Evolutionary conservation across 2,113 vertebrate genomes (phyloP).

Genomic region (Clarias magur): DNA sequence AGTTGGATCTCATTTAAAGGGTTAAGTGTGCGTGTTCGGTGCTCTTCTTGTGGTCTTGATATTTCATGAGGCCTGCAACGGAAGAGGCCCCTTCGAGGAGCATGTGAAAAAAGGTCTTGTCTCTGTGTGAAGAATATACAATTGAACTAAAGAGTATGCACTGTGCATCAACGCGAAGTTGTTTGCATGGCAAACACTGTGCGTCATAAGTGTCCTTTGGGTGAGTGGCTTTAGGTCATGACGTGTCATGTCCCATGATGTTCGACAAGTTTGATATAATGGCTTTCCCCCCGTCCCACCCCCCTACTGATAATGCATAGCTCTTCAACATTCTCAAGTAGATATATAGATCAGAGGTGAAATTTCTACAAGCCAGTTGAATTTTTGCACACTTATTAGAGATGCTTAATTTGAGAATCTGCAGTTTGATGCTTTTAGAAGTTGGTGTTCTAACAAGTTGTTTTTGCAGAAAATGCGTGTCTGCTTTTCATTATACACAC

Average conservation of each 20-base stretch:
- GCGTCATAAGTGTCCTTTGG: not conserved
- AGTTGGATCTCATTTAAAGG: slow-evolving; percentile 38
- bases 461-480: slow-evolving; percentile 28
- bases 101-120: slow-evolving; percentile 13
- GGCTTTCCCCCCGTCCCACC: too few species aligned
- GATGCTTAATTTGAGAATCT: not conserved
- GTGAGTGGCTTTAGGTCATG: not conserved
- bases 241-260: not conserved
- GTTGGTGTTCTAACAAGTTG: slow-evolving; percentile 6
- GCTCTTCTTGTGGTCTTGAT: slow-evolving; percentile 42
- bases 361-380: not conserved
- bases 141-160: not conserved
- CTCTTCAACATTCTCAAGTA: not conserved
- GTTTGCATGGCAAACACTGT: slow-evolving; percentile 39
- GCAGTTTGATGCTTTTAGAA: not conserved
- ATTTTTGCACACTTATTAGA: not conserved
- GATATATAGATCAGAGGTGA: not conserved
- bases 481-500: slow-evolving; percentile 41
- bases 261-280: not conserved
- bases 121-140: not conserved
- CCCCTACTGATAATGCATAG: not conserved
- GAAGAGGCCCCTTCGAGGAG: slow-evolving; percentile 65
- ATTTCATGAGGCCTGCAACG: slow-evolving; percentile 60
- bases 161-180: slow-evolving; percentile 2
- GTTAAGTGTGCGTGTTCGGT: slow-evolving; percentile 20